Base-by-base conservation (phyloP, 2,797 vertebrate genomes). In the Chelmon rostratus region DNA sequence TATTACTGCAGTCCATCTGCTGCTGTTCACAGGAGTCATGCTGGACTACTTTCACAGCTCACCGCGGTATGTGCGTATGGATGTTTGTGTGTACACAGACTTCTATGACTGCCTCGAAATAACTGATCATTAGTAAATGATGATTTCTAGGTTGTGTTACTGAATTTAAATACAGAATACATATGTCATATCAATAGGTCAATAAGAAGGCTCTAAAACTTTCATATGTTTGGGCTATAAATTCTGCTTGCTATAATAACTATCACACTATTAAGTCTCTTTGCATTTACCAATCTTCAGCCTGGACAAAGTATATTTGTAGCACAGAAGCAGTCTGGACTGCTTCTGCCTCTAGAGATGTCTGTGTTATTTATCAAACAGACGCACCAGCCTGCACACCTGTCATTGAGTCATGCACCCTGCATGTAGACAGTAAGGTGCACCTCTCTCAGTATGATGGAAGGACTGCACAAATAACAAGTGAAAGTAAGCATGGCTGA, bases 1-100 rank as follows among this genome's bases (percentile, higher is more conserved):
- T 80, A 74, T 71, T 56, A 50, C 67, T 50, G 78, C 54, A 33
- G 58, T 63, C 77, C 69, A 68, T 81, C 84, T 84, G 68, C 80
- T 76, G 18, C 62, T 37, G 11, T 76, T 77, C 46, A 65, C 5
- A 31, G 61, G 61, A 74, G 33, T 74, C 40, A 8, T 33, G 53
- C 59, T 61, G 68, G 50, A 49, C 44, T 35, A 8, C 68, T 59
- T 72, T 71, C 59, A 63, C 62, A 46, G 64, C 72, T 73, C 67
- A 38, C 21, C 3, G 0, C 18, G 6, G n/a, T 23, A 6, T 33
- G 61, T 40, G 58, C 50, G 33, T 9, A 11, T 44, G 21, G 23
- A 25, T 6, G 52, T n/a, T 5, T 58, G 12, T 25, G 67, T 56
- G 3, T 19, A 23, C 31, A 54, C 69, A 53, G 50, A 31, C 28